Conservation (phyloP, 2,113 vertebrate genomes). For the Calypte anna region DNA sequence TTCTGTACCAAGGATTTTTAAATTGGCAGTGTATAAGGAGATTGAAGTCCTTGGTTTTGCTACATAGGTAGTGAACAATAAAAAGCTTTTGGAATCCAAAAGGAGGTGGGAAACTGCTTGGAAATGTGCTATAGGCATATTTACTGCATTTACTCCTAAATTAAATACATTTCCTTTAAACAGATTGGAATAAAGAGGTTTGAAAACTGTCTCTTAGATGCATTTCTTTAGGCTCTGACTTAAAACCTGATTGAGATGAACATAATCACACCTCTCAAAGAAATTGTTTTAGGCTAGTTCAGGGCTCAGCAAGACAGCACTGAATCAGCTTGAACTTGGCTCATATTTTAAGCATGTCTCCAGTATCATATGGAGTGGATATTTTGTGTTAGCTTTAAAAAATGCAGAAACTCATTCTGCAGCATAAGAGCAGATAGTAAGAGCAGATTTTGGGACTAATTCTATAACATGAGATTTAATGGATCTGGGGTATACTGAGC, state of each 20-base stretch:
- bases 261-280: not conserved
- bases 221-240: not conserved
- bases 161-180: not conserved
- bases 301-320: not conserved
- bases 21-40: not conserved
- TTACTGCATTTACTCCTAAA: not conserved
- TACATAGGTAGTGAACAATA: not conserved
- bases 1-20: conserved; percentile 4
- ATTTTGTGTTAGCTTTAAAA: conserved; percentile 31
- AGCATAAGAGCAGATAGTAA: not conserved
- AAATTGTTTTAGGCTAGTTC: conserved; percentile 19
- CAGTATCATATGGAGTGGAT: conserved; percentile 11
- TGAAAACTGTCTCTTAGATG: not conserved
- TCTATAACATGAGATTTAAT: conserved; percentile 7
- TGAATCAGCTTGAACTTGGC: conserved; percentile 21
- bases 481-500: not conserved
- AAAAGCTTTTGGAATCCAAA: not conserved
- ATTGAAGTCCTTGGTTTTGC: not conserved
- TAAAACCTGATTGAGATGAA: conserved; percentile 20
- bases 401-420: not conserved
- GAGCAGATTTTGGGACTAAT: conserved; percentile 34
- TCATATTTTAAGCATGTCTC: conserved; percentile 1
- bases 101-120: not conserved
- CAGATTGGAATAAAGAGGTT: not conserved
- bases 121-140: not conserved